Percentiles rank a stretch among this genome's conserved stretches.
Conservation (phyloP, 2,797 vertebrate species). For the Threskiornis aethiopicus region DNA sequence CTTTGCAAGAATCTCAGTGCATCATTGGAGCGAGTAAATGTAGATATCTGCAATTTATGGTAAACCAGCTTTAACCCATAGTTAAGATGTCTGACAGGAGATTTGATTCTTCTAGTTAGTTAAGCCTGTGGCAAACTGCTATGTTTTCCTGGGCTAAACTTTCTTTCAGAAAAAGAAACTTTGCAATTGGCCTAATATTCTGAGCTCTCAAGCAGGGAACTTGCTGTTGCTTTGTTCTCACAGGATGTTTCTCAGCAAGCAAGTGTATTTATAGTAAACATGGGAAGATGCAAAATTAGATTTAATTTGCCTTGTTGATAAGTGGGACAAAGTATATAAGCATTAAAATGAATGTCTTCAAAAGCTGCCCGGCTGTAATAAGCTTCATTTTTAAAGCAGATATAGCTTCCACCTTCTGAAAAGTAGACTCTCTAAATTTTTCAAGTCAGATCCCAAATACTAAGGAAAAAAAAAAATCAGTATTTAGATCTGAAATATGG, state of each 20-base stretch:
- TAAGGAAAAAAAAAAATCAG: neutral
- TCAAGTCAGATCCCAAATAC: neutral
- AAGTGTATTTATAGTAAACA: slow-evolving; percentile 32
- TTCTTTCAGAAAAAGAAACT: neutral
- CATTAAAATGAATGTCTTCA: neutral
- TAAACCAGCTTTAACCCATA: neutral
- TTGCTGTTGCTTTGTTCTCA: slow-evolving; percentile 7
- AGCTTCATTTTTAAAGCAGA: neutral
- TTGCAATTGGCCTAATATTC: neutral
- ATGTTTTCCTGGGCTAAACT: neutral
- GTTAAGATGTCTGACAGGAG: neutral
- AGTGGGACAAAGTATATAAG: neutral
- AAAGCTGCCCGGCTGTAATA: neutral
- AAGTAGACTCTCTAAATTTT: neutral
- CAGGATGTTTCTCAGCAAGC: slow-evolving; percentile 30
- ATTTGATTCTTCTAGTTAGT: neutral
- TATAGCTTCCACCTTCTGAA: neutral
- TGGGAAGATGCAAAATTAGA: neutral
- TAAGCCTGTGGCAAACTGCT: neutral
- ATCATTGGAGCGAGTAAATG: neutral
- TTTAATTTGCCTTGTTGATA: neutral
- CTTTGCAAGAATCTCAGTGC: neutral
- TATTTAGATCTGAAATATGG: neutral
- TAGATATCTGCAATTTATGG: neutral
- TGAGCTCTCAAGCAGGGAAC: neutral